Conservation (phyloP, 1,140 invertebrate species). For the Caenorhabditis brenneri region DNA sequence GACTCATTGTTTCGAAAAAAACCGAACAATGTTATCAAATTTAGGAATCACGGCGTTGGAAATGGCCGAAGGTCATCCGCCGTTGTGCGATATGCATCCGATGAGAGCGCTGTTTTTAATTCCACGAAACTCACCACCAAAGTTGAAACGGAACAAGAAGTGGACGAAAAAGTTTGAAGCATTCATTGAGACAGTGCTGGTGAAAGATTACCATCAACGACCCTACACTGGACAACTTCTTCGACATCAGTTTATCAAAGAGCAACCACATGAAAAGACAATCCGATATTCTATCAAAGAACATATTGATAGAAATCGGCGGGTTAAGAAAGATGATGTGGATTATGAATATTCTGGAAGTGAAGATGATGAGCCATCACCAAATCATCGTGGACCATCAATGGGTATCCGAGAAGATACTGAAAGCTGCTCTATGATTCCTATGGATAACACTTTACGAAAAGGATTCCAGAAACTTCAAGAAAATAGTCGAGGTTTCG, state of each 20-base stretch:
- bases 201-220: slow-evolving; percentile 96
- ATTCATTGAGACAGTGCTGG: slow-evolving; percentile 85
- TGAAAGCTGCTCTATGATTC: slow-evolving; percentile 86
- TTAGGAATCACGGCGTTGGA: slow-evolving; percentile 91
- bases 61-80: slow-evolving; percentile 99
- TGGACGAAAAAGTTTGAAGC: slow-evolving; percentile 78
- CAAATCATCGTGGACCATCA: slow-evolving; percentile 75
- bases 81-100: slow-evolving; percentile 90
- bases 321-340: slow-evolving; percentile 65
- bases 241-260: slow-evolving; percentile 94
- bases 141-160: slow-evolving; percentile 91
- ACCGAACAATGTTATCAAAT: slow-evolving; percentile 11
- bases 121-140: slow-evolving; percentile 92
- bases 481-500: slow-evolving; percentile 71
- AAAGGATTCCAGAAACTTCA: slow-evolving; percentile 96
- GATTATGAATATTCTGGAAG: slow-evolving; percentile 70
- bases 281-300: slow-evolving; percentile 97
- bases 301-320: slow-evolving; percentile 85
- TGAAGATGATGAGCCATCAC: slow-evolving; percentile 71
- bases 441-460: slow-evolving; percentile 87
- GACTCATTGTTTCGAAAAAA: background rate
- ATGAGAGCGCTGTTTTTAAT: slow-evolving; percentile 98
- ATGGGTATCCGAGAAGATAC: slow-evolving; percentile 41
- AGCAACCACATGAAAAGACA: slow-evolving; percentile 96
- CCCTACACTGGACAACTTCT: slow-evolving; percentile 96